Evolutionary conservation across 2,888 invertebrate species (phyloP), one percentile per base, ranked within the genome.

Genomic region (Lycaena phlaeas): DNA sequence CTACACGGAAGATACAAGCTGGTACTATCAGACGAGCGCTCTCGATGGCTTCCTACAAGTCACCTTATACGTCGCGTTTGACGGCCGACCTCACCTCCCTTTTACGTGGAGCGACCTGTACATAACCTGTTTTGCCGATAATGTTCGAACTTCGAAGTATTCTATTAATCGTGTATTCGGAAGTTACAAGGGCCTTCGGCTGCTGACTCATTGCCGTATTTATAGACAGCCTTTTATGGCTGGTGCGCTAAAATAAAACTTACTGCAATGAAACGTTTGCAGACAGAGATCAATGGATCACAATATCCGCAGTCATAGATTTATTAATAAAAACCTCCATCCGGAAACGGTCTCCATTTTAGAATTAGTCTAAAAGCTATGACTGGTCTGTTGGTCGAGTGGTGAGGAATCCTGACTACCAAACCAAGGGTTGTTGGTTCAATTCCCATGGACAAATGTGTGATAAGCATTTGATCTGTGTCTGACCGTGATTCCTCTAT

Each of bases 181-280:
- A 53, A 51, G 51, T 49, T 14, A 10, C 38, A 52, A 48, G 40
- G 49, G 41, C 53, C 53, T 53, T 52, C 53, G 34, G 17, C 37
- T 45, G 48, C 40, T 52, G 46, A 49, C 39, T 30, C 34, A 38
- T 31, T 18, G 7, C n/a, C 31, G 29, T 44, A 45, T 46, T 42
- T 45, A 38, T 14, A 36, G 25, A 4, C 7, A 25, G 9, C 5
- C n/a, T 14, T 9, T 36, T 25, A 14, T 36, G n/a, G 14, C 4
- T 9, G 25, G 14, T 6, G 14, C 18, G 11, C 9, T 1, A 14
- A 31, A 10, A 10, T 9, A 17, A 12, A 18, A 14, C 17, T 17
- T n/a, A n/a, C 4, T 9, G 3, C 31, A 17, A 18, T n/a, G 22
- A 9, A 9, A 22, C 5, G 9, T 22, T 22, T 9, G 22, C 5